Evolutionary conservation across 2,797 vertebrate species (phyloP), one percentile per base, ranked within the genome.

Genomic region (Gymnothorax reevesii): DNA sequence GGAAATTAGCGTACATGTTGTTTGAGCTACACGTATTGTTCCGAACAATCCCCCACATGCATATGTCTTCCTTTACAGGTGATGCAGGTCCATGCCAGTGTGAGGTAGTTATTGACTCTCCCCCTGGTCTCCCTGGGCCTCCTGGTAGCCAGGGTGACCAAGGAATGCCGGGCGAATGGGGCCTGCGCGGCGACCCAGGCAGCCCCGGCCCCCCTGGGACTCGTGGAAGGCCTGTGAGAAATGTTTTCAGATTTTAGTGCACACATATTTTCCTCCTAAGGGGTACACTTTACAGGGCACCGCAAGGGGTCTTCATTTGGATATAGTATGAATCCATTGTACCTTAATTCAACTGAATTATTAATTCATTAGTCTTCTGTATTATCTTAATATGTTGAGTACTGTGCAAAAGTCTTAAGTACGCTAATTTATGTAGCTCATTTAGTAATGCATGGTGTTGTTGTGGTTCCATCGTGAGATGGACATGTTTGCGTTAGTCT

Each of bases 21-120:
- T 42, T 42, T 42, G 33, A 42, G 33, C 1, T 42, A 42, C 33
- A 42, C 33, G 33, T 42, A 42, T 42, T 42, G 33, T 42, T 2
- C 33, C 33, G 2, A 42, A 42, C 33, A 42, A 42, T 42, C 33
- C 33, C 33, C 33, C 33, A 42, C 33, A 1, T 54, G 57, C 66
- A 75, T 66, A 9, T 84, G 22, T 80, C 9, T 60, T 82, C n/a
- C 2, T n/a, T 64, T 84, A 86, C 88, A 99, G 98, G 98, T 7
- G 97, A 98, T n/a, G 89, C 94, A 57, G 98, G 98, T 4, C 90
- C 92, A 52, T 99, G 99, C 86, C 89, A 66, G 12, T 99, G 98
- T 80, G 90, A 89, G 69, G 0, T 83, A 22, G n/a, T 87, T 66
- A 83, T 42, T 42, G 33, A 88, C 66, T 91, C 94, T 0, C 89